Base-by-base conservation (phyloP, 2,888 invertebrate genomes). In the Himalopsyche kuldschensis region DNA sequence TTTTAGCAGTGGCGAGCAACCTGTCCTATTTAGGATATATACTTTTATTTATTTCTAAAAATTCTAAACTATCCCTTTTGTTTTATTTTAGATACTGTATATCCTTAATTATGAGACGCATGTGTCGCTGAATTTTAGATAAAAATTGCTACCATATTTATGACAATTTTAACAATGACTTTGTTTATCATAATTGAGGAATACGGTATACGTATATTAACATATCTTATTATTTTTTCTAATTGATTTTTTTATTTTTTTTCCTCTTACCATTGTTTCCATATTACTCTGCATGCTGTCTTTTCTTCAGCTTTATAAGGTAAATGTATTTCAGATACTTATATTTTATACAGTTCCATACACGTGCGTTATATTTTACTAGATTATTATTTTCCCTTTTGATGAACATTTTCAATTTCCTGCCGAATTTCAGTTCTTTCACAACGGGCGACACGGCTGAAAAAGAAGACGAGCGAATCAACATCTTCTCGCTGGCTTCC, bases 401-500 rank as follows among this genome's bases (percentile, higher is more conserved):
- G 32, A 10, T 76, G 27, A 11, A 3, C 11, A 4, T 69, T 55
- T 55, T 55, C 24, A 55, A 55, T 20, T 5, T 55, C 24, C 24
- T 8, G 3, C 55, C 0, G 15, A 55, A 84, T 86, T 89, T 84
- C 87, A 94, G 94, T 89, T 93, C 94, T 0, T 94, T 94, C 88
- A 90, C 91, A 48, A 91, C 92, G 6, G 91, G 91, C 63, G 91
- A 91, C 3, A 90, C 93, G n/a, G 93, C 93, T 41, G 95, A 95
- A 55, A 91, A 94, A 3, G 91, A 92, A 75, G 94, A 95, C 79
- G 96, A 97, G 87, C 96, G 95, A 32, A 94, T 99, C 83, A 99
- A 99, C 90, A 98, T 99, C 85, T 99, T 99, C 91, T 99, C 99
- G 0, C 93, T 99, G 15, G 99, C 99, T 0, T 99, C 99, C 0